Evolutionary conservation across 2,113 vertebrate species (phyloP), one percentile per base, ranked within the genome.

Genomic region (Dasyurus viverrinus): DNA sequence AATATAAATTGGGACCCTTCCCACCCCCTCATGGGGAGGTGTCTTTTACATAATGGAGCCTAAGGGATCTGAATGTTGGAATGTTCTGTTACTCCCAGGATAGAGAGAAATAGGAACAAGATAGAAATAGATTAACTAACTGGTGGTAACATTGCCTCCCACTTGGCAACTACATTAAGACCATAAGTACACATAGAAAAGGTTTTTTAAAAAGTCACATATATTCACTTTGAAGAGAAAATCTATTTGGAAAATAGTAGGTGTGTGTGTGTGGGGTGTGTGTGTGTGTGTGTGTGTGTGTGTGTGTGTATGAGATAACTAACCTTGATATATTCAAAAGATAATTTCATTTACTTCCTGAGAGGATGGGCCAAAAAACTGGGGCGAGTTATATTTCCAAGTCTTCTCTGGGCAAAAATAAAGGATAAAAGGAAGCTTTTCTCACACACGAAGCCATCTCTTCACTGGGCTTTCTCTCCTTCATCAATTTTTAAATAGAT

Each of bases 351-450:
- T 97, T 42, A 90, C 90, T 95, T 89, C 36, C 68, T 76, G 54
- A 91, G 10, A 89, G 6, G 6, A 46, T 54, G 89, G 53, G 26
- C 91, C 90, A 96, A 90, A 92, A 53, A 95, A 60, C 54, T 42
- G 16, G 27, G 2, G 12, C 2, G 46, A 52, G 9, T 52, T 52
- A 53, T 54, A 93, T 84, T 93, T 68, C n/a, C 46, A 92, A 89
- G 95, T 68, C 27, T 60, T 93, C 89, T 84, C 93, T 94, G 53
- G 92, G 26, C 42, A 93, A 95, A 94, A 25, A 95, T 1, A 84
- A 36, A 84, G n/a, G 19, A 42, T 23, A 42, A 36, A 84, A 42
- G 68, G 68, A 84, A 42, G 68, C n/a, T 84, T 84, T 84, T 23
- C 16, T 42, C 68, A 84, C 7, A 84, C 22, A 22, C 23, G 16